These are phyloP conservation scores for Salmo trutta DNA, from an alignment of 2,797 vertebrate species.

Conservation along the genomic window DNA sequence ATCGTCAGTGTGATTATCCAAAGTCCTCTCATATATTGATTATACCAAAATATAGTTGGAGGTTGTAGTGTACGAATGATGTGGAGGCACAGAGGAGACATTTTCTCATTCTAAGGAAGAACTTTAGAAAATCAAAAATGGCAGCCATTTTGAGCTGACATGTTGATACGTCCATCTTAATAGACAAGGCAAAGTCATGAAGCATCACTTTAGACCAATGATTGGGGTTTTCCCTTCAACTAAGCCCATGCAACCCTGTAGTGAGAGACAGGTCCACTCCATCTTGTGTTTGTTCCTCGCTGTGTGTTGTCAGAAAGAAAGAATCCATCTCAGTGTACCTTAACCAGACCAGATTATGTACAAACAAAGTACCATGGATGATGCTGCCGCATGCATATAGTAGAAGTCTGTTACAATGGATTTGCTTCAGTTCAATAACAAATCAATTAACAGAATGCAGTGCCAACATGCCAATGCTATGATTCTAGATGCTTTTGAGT, in stretches of 20 bases:
- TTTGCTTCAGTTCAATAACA: background rate
- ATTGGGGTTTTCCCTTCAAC: constrained; percentile 42
- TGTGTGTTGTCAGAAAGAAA: background rate
- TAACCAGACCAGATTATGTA: background rate
- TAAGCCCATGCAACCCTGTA: background rate
- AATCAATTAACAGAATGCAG: background rate
- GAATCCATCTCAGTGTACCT: background rate
- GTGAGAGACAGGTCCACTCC: constrained; percentile 36
- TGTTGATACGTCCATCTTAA: background rate
- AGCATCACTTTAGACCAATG: background rate
- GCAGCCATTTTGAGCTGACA: no score
- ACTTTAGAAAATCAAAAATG: no score
- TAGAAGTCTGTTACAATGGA: background rate
- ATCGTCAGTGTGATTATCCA: background rate
- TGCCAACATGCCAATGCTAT: background rate
- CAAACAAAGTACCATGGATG: background rate
- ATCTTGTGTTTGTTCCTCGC: constrained; percentile 9
- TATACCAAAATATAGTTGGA: background rate
- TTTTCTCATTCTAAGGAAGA: no score
- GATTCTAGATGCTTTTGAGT: background rate
- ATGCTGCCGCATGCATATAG: background rate
- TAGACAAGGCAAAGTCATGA: background rate
- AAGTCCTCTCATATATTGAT: background rate
- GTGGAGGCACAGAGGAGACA: background rate
- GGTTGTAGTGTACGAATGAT: background rate